Evolutionary conservation across 2,888 invertebrate species (phyloP), one percentile per base, ranked within the genome.

Genomic region (Eupeodes latifasciatus): DNA sequence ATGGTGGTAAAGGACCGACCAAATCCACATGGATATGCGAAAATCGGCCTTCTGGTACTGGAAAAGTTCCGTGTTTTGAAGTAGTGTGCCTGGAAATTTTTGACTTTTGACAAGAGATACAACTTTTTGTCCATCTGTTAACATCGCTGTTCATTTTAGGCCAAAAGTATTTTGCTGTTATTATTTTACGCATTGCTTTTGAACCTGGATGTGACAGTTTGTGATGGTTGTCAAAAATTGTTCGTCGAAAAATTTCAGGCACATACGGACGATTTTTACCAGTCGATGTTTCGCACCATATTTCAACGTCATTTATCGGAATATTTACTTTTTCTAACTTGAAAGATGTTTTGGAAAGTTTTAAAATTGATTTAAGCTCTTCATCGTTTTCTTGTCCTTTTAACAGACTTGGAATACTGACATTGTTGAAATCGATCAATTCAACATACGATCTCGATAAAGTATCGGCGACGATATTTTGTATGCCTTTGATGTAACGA

Each of bases 11-110:
- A 2, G 71, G 71, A 16, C 71, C 71, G 2, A 71, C 71, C 3
- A 44, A 16, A 16, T 71, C 92, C 10, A 92, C 83, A 75, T 92
- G 92, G n/a, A 67, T 57, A 7, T 81, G 66, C 6, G 36, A 44
- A 47, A 80, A 80, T 47, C 62, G 57, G 1, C 19, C 19, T 19
- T 19, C 19, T 19, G 19, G 19, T 19, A 19, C 19, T 19, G 19
- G 19, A 19, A 19, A 19, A 19, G 19, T 19, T 19, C 19, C 19
- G 19, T 19, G 19, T 19, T 19, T 19, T 19, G 19, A 19, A 19
- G 19, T 19, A 19, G 19, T 19, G 19, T 19, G 19, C 19, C 19
- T 19, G 19, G 19, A 19, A 19, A 19, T 19, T 19, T 19, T 19
- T 19, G 19, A 19, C 19, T 19, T 19, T 19, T 19, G 19, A 19